Conservation (phyloP, 2,113 vertebrate species). For the Clarias batrachus region DNA sequence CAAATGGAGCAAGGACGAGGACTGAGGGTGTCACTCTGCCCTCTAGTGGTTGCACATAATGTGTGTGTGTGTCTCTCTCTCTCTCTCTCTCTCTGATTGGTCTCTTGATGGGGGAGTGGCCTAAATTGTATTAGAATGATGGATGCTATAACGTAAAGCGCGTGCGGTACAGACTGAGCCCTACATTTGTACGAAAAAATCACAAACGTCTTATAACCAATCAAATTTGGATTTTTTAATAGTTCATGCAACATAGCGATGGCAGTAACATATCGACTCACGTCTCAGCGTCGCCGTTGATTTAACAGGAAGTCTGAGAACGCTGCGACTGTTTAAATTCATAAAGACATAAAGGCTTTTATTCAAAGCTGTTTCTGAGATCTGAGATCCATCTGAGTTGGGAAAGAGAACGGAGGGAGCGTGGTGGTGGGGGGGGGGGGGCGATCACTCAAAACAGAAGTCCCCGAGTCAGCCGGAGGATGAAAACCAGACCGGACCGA, state of each 20-base stretch:
- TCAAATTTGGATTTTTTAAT: not conserved
- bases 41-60: no score
- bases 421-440: slow-evolving; percentile 6
- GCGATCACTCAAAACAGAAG: slow-evolving; percentile 57
- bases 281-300: slow-evolving; percentile 20
- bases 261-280: not conserved
- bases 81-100: no score
- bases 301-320: slow-evolving; percentile 45
- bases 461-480: slow-evolving; percentile 40
- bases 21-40: no score
- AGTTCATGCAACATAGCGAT: not conserved
- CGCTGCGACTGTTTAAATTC: slow-evolving; percentile 52
- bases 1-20: no score
- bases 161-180: no score
- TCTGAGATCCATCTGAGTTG: slow-evolving; percentile 22
- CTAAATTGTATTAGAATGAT: no score
- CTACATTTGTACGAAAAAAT: no score
- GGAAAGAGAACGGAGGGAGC: not conserved
- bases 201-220: not conserved
- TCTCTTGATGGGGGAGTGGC: no score
- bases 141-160: no score
- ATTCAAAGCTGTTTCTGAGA: slow-evolving; percentile 52
- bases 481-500: slow-evolving; percentile 47
- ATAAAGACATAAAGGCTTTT: slow-evolving; percentile 52
- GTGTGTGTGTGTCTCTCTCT: no score